Evolutionary conservation across 2,888 invertebrate species (phyloP), one percentile per base, ranked within the genome.

Genomic region (Eremobia ochroleuca): DNA sequence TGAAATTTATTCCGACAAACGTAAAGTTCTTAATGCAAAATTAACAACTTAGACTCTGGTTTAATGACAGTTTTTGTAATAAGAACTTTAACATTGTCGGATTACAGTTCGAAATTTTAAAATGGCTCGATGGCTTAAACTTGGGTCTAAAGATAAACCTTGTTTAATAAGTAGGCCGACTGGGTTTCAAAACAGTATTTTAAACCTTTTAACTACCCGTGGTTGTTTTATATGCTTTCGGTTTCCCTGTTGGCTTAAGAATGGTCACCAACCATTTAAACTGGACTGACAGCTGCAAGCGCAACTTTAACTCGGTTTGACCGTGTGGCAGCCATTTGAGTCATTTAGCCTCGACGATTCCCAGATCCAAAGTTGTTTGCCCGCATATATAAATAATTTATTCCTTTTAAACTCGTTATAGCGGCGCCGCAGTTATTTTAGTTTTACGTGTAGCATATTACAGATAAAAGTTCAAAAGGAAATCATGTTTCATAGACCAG

Each of bases 371-470:
- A 66, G 28, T 43, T 37, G 46, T 59, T 58, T 71, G 31, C n/a
- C 31, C 40, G 37, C 66, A 58, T 37, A 75, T 46, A 55, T 46
- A 70, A 73, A 84, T 79, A 59, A 79, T 80, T 46, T 71, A 82
- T 75, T 68, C 58, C 62, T 58, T 46, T 69, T 70, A 43, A 80
- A 76, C 79, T 81, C 73, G 79, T 66, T 75, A 77, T 55, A 62
- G 31, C 31, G 74, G 72, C 87, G 77, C 75, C 80, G 73, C 52
- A 64, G 72, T 78, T 82, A 88, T 88, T 88, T 82, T 78, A 70
- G 73, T 74, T 73, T 82, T 71, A 79, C 59, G 73, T 80, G 46
- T 77, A 73, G 31, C 61, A 64, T 67, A 79, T 81, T 77, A 65
- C 40, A 76, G 52, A 84, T 85, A 78, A 78, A 87, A 84, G 34